Evolutionary conservation across 2,113 vertebrate species (phyloP), one percentile per base, ranked within the genome.

Genomic region (Bufo bufo): DNA sequence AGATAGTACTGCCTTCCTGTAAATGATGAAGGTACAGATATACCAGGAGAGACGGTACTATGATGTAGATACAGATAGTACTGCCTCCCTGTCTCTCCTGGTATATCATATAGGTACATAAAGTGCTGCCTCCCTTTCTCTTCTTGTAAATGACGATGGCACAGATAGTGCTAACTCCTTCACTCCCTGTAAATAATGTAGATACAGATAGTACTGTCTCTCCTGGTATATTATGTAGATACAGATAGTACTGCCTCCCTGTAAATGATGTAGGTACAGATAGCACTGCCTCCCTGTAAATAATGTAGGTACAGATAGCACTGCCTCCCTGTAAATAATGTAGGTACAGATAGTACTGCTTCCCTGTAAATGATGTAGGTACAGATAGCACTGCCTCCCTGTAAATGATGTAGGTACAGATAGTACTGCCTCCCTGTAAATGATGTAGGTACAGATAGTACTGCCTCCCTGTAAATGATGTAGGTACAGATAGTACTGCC

Each of bases 161-260:
- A 71, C 66, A 71, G 66, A 33, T 43, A 71, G 66, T n/a, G 63
- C 63, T n/a, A n/a, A n/a, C n/a, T n/a, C n/a, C n/a, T n/a, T n/a
- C n/a, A n/a, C 20, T n/a, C 63, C 63, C 20, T 65, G 7, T 8
- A 65, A 65, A 65, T 3, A 1, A 7, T 20, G 63, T n/a, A 20
- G 20, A 1, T n/a, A 69, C 65, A 69, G 65, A 69, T 33, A 69
- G 65, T 10, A 69, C 65, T 69, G 63, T 19, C 20, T 65, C 20
- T n/a, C 63, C 20, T n/a, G 19, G 19, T 65, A 33, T 1, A 33
- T 1, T 20, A 2, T 65, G 63, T 65, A 13, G 20, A 4, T n/a
- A 65, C 63, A 65, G 63, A 65, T n/a, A 69, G 65, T 45, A 19
- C 69, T 72, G 13, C 33, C 10, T 71, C 66, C 66, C 9, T 71